These are phyloP conservation scores for Karalla daura DNA, from an alignment of 2,797 vertebrate species.

Conservation along the genomic window DNA sequence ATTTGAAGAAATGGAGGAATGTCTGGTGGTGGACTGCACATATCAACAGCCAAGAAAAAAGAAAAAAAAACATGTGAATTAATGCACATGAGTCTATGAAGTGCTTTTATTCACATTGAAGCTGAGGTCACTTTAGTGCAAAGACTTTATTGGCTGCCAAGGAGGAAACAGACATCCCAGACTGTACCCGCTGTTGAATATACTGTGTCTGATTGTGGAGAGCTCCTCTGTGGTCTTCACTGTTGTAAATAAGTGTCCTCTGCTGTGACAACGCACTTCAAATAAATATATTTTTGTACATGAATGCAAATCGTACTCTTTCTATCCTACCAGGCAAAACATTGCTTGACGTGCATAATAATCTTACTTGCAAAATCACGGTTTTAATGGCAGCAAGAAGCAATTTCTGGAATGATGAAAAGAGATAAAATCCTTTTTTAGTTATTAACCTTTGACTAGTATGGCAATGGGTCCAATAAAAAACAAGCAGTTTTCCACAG, in stretches of 20 bases:
- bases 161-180: slow-evolving; percentile 24
- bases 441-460: too few relatives aligned
- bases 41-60: background rate
- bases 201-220: slow-evolving; percentile 16
- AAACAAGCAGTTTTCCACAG: too few relatives aligned
- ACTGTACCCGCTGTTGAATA: slow-evolving; percentile 4
- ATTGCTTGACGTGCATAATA: too few relatives aligned
- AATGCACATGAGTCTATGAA: slow-evolving; percentile 24
- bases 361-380: too few relatives aligned
- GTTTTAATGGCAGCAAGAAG: too few relatives aligned
- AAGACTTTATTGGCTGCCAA: slow-evolving; percentile 25
- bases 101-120: slow-evolving; percentile 28
- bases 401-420: too few relatives aligned
- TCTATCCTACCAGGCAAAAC: too few relatives aligned
- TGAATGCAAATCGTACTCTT: background rate
- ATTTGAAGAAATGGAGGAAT: background rate
- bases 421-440: too few relatives aligned
- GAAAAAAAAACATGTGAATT: background rate
- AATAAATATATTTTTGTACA: slow-evolving; percentile 86
- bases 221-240: slow-evolving; percentile 28
- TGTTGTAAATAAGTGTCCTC: slow-evolving; percentile 58
- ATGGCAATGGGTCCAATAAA: too few relatives aligned
- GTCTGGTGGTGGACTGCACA: background rate
- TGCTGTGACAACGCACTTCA: slow-evolving; percentile 45
- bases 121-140: slow-evolving; percentile 52